Evolutionary conservation across 1,140 invertebrate species (phyloP).

Genomic region (Pachyrhynchus sulphureomaculatus): DNA sequence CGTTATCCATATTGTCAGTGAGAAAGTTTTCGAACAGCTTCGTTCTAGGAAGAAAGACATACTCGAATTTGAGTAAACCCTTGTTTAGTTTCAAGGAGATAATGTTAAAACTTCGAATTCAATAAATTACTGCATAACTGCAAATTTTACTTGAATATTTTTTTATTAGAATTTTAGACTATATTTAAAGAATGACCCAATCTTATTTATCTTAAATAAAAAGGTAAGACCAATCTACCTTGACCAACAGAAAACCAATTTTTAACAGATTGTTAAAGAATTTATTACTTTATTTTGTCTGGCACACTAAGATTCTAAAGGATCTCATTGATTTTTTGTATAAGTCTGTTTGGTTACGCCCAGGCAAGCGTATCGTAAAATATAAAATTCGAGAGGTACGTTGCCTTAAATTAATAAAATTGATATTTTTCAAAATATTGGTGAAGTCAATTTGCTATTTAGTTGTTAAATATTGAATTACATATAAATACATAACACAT

Average conservation of each 20-base stretch:
- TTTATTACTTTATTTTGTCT: conserved; percentile 25
- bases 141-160: not conserved
- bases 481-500: no score
- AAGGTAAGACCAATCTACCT: conserved; percentile 19
- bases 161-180: not conserved
- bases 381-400: no score
- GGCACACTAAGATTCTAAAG: not conserved
- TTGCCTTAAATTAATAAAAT: no score
- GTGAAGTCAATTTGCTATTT: no score
- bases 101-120: not conserved
- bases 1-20: no score
- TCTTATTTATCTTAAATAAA: conserved; percentile 26
- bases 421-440: no score
- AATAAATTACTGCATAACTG: not conserved
- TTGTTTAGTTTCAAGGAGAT: not conserved
- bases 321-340: conserved; percentile 12
- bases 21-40: no score
- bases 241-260: conserved; percentile 25
- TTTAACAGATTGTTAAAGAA: conserved; percentile 28
- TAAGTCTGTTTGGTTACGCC: no score
- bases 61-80: no score
- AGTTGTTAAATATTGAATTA: no score
- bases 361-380: no score
- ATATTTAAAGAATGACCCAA: conserved; percentile 8
- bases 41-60: no score